Evolutionary conservation across 2,113 vertebrate species (phyloP).

Genomic region (Plestiodon gilberti): DNA sequence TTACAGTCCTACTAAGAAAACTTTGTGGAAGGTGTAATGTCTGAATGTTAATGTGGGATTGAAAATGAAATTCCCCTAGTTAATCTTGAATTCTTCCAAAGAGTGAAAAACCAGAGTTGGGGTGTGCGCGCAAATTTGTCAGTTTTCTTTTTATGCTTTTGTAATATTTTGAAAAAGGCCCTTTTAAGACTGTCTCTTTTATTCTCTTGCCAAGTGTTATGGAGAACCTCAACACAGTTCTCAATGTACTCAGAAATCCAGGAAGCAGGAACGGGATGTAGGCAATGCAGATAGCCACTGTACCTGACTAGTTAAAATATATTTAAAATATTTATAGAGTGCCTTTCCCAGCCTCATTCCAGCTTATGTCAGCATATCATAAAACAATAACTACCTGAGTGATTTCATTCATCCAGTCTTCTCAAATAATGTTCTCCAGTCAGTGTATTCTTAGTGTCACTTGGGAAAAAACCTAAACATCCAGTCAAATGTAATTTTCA

Average conservation of each 20-base stretch:
- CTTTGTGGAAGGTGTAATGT: not conserved
- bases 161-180: not conserved
- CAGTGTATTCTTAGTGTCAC: not conserved
- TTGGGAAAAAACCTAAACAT: not conserved
- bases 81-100: not conserved
- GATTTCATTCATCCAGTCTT: not conserved
- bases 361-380: not conserved
- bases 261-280: too few relatives aligned
- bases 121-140: too few relatives aligned
- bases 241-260: not conserved
- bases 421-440: not conserved
- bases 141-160: too few relatives aligned
- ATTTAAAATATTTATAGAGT: too few relatives aligned
- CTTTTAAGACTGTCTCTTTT: not conserved
- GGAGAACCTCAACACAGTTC: not conserved
- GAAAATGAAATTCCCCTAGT: not conserved
- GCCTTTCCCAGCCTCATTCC: too few relatives aligned
- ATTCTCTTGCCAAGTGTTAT: not conserved
- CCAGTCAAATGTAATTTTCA: not conserved
- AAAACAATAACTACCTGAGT: not conserved
- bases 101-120: not conserved
- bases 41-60: not conserved
- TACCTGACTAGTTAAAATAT: too few relatives aligned
- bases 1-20: not conserved
- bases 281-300: too few relatives aligned